A percentile compares a stretch with the other conserved stretches of the same genome.
Evolutionary conservation across 1,140 invertebrate species (phyloP).

Genomic region (Geopemphigus sp.): DNA sequence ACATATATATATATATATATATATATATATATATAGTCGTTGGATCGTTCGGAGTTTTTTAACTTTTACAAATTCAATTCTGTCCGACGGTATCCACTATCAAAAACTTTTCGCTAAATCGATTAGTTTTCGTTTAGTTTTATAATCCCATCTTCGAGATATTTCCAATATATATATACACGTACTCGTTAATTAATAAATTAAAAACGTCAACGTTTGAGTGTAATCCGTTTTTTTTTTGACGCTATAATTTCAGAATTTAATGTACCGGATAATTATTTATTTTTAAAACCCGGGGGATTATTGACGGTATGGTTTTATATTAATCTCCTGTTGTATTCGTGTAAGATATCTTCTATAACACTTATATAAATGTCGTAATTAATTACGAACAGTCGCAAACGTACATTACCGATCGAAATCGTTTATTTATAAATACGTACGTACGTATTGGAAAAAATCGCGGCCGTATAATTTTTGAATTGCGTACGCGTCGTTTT

Average conservation of each 20-base stretch:
- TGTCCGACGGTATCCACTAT: background rate
- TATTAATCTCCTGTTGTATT: background rate
- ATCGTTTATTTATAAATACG: too few species aligned
- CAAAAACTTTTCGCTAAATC: background rate
- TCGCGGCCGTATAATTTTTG: too few species aligned
- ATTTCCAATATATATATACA: background rate
- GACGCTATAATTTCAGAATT: background rate
- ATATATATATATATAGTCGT: too few species aligned
- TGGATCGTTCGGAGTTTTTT: too few species aligned
- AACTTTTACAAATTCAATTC: too few species aligned
- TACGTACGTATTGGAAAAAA: too few species aligned
- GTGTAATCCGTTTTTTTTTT: background rate
- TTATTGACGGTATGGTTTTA: background rate
- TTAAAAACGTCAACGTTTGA: background rate
- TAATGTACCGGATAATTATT: background rate
- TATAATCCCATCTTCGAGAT: background rate
- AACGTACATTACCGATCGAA: background rate
- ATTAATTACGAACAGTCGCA: background rate
- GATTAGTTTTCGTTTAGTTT: slow-evolving; percentile 2
- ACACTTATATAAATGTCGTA: background rate
- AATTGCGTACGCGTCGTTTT: background rate
- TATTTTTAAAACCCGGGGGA: background rate
- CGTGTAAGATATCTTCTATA: background rate
- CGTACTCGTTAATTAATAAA: background rate
- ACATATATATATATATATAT: too few species aligned